These are phyloP conservation scores for Malacosoma neustria DNA, from an alignment of 2,888 invertebrate genomes.

Conservation along the genomic window DNA sequence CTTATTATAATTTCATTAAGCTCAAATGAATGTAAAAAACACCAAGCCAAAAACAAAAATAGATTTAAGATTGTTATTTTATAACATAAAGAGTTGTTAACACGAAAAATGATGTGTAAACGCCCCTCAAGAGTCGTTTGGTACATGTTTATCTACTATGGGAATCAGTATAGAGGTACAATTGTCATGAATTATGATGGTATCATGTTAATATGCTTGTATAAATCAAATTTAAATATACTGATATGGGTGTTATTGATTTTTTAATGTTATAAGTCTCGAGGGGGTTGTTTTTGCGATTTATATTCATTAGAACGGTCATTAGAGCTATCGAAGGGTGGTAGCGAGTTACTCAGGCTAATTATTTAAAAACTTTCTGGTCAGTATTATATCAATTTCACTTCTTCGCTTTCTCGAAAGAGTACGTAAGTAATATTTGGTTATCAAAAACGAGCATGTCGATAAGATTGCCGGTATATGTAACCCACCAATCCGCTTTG, in stretches of 20 bases:
- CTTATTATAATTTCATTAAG: too few species aligned
- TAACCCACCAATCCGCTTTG: too few species aligned
- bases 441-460: too few species aligned
- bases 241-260: slow-evolving; percentile 61
- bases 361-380: too few species aligned
- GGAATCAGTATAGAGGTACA: neutral
- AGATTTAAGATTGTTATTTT: too few species aligned
- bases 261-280: slow-evolving; percentile 58
- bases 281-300: slow-evolving; percentile 56
- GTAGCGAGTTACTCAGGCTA: slow-evolving; percentile 14
- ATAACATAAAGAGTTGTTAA: neutral
- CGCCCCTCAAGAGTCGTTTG: neutral
- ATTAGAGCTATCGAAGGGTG: slow-evolving; percentile 9
- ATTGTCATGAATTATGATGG: neutral
- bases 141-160: neutral
- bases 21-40: too few species aligned
- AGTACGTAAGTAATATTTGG: too few species aligned
- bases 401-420: too few species aligned
- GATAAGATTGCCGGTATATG: too few species aligned
- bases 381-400: too few species aligned
- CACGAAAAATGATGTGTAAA: neutral
- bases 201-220: slow-evolving; percentile 45
- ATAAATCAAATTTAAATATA: slow-evolving; percentile 62
- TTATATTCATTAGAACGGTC: slow-evolving; percentile 59
- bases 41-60: too few species aligned